Evolutionary conservation across 1,140 invertebrate species (phyloP).

Genomic region (Meloidogyne exigua): DNA sequence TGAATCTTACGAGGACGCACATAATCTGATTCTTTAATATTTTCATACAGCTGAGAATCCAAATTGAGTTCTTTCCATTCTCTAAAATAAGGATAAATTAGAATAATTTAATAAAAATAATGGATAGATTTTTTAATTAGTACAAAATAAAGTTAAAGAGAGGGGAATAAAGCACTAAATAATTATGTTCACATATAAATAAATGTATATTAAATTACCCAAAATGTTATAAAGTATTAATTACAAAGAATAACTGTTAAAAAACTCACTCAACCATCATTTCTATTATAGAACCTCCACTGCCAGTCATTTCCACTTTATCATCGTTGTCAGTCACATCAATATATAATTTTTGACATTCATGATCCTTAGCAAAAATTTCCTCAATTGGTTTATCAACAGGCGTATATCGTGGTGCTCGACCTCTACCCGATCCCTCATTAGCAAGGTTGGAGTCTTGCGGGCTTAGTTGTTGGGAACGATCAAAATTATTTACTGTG

Average conservation of each 20-base stretch:
- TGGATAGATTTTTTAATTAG: background rate
- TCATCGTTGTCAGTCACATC: background rate
- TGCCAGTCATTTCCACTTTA: background rate
- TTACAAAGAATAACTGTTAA: background rate
- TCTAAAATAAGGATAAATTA: background rate
- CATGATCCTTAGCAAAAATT: background rate
- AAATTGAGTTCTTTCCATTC: constrained; percentile 14
- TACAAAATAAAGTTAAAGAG: background rate
- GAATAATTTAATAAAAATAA: too few species aligned
- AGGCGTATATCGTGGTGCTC: background rate
- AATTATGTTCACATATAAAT: too few species aligned
- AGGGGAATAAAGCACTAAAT: too few species aligned
- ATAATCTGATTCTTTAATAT: constrained; percentile 30
- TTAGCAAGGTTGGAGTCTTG: background rate
- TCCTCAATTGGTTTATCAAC: background rate
- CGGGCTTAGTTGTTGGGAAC: background rate
- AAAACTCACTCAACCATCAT: background rate
- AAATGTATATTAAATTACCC: too few species aligned
- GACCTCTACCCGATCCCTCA: background rate
- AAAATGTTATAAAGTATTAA: too few species aligned
- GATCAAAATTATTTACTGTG: background rate
- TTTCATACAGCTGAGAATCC: constrained; percentile 9
- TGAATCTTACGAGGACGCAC: constrained; percentile 41
- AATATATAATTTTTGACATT: background rate
- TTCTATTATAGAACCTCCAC: background rate